Percentiles rank a stretch among this genome's conserved stretches.
These are phyloP conservation scores for Acleris cristana DNA, from an alignment of 2,888 invertebrate species.

Conservation along the genomic window DNA sequence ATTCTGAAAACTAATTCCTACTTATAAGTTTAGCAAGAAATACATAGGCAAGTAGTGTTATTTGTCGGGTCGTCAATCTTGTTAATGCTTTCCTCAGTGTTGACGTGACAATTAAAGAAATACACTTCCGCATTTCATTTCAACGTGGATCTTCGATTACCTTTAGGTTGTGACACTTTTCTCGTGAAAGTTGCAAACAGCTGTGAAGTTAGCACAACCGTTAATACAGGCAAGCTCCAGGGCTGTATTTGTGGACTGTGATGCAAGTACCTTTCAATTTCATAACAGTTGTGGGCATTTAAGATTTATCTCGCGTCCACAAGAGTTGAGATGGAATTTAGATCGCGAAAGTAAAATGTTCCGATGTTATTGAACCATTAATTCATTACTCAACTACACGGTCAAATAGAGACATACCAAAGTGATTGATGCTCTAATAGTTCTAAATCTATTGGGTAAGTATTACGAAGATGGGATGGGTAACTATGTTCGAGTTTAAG, in stretches of 20 bases:
- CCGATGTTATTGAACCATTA: conserved; percentile 41
- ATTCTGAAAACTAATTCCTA: too few relatives aligned
- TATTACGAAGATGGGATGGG: conserved; percentile 39
- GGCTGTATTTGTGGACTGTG: conserved; percentile 3
- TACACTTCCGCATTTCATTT: too few relatives aligned
- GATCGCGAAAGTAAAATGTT: conserved; percentile 56
- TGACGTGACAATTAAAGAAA: too few relatives aligned
- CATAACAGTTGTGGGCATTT: conserved; percentile 43
- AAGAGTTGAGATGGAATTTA: conserved; percentile 52
- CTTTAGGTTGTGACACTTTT: too few relatives aligned
- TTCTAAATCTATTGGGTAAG: conserved; percentile 42
- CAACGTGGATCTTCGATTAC: too few relatives aligned
- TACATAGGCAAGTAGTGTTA: too few relatives aligned
- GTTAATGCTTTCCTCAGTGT: too few relatives aligned
- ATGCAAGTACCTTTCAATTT: conserved; percentile 40
- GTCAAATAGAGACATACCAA: conserved; percentile 44
- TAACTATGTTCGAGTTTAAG: conserved; percentile 11
- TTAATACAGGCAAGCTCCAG: background rate
- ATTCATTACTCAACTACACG: conserved; percentile 45
- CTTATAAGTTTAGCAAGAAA: too few relatives aligned
- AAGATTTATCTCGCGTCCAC: conserved; percentile 45
- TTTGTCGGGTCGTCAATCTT: too few relatives aligned
- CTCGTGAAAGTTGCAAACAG: too few relatives aligned
- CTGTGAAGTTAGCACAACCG: too few relatives aligned
- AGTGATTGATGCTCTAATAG: conserved; percentile 50